Evolutionary conservation across 2,113 vertebrate genomes (phyloP).

Genomic region (Synodontis membranacea): DNA sequence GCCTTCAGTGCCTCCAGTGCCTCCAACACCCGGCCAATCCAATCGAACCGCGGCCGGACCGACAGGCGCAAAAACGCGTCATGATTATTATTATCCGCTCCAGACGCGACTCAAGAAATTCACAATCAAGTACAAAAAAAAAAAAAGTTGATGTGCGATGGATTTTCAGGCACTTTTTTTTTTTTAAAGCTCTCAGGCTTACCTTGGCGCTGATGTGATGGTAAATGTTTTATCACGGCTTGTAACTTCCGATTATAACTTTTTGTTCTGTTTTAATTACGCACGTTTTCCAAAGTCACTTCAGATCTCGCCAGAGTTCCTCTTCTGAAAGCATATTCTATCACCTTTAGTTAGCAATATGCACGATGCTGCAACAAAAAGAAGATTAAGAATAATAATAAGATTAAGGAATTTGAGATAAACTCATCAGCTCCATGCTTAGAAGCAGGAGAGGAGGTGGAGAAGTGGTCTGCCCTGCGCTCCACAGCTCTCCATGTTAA

Average conservation of each 20-base stretch:
- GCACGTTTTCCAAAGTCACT: not conserved
- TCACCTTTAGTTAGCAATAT: conserved; percentile 80
- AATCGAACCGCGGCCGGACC: conserved; percentile 65
- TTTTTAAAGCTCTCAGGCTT: not conserved
- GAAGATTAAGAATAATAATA: conserved; percentile 47
- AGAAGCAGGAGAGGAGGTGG: conserved; percentile 35
- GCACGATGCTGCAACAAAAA: conserved; percentile 72
- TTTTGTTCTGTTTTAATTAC: not conserved
- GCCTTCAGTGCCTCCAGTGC: conserved; percentile 74
- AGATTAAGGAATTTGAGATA: conserved; percentile 82
- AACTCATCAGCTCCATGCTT: conserved; percentile 79
- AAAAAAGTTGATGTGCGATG: conserved; percentile 3
- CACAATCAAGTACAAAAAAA: conserved; percentile 18
- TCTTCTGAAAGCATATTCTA: conserved; percentile 80
- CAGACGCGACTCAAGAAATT: not conserved
- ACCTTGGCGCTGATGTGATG: not conserved
- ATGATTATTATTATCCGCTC: not conserved
- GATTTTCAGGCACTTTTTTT: not conserved
- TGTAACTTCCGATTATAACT: not conserved
- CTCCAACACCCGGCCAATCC: conserved; percentile 54
- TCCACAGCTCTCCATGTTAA: conserved; percentile 72
- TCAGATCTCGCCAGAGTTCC: conserved; percentile 72
- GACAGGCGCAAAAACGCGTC: conserved; percentile 51
- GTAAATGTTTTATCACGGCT: not conserved
- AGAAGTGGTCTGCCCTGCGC: conserved; percentile 63